Evolutionary conservation across 2,113 vertebrate species (phyloP).

Genomic region (Salvelinus alpinus): DNA sequence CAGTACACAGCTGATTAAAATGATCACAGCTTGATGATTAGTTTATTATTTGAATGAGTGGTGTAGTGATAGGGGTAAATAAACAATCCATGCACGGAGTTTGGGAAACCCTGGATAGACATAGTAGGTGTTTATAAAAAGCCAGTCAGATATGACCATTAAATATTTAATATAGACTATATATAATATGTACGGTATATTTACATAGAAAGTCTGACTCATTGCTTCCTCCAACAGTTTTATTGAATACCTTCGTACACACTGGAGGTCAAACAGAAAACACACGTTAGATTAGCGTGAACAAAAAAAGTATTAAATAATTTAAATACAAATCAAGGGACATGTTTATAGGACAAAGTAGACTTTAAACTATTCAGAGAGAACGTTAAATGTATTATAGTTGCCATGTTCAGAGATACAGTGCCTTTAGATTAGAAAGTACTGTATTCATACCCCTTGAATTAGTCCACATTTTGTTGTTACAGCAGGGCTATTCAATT

Average conservation of each 20-base stretch:
- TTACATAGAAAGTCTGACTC: not conserved
- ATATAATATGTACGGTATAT: no score
- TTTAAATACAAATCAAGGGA: constrained; percentile 46
- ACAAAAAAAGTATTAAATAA: constrained; percentile 48
- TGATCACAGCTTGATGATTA: no score
- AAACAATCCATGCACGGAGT: no score
- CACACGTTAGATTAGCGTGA: constrained; percentile 53
- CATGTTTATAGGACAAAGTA: constrained; percentile 62
- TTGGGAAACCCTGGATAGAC: no score
- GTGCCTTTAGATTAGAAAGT: no score
- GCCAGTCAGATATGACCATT: not conserved
- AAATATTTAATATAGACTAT: not conserved
- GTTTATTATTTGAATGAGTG: no score
- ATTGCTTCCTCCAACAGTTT: constrained; percentile 16
- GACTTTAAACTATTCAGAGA: constrained; percentile 41
- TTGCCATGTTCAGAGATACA: no score
- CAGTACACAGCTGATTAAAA: no score
- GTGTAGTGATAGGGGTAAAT: no score
- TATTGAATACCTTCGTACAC: constrained; percentile 69
- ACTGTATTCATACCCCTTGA: no score
- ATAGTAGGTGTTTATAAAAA: not conserved
- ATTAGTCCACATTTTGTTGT: no score
- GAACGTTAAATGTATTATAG: constrained; percentile 38
- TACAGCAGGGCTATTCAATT: no score
- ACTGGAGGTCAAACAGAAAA: constrained; percentile 66